A percentile compares a stretch with the other conserved stretches of the same genome.
These are phyloP conservation scores for Patella caerulea DNA, from an alignment of 2,888 invertebrate species.

Conservation along the genomic window DNA sequence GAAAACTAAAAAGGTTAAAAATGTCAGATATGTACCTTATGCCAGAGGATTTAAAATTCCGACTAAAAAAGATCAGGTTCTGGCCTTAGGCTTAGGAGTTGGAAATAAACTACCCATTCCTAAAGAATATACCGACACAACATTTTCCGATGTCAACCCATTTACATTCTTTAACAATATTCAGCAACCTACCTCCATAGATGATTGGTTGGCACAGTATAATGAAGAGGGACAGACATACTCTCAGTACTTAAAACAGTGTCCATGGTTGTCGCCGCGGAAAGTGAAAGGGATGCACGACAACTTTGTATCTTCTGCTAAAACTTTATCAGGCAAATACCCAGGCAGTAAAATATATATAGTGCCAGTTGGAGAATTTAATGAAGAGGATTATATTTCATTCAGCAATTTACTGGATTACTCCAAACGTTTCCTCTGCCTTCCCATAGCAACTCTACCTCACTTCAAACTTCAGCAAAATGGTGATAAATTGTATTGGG, in stretches of 20 bases:
- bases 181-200: slow-evolving; percentile 53
- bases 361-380: slow-evolving; percentile 61
- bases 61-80: slow-evolving; percentile 32
- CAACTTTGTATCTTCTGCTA: slow-evolving; percentile 49
- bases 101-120: slow-evolving; percentile 16
- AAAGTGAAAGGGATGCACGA: slow-evolving; percentile 56
- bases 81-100: slow-evolving; percentile 52
- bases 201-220: slow-evolving; percentile 69
- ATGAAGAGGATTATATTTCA: slow-evolving; percentile 37
- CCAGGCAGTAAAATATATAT: slow-evolving; percentile 64
- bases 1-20: not conserved
- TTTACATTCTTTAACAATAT: slow-evolving; percentile 50
- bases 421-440: slow-evolving; percentile 55
- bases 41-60: slow-evolving; percentile 57
- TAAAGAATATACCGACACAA: slow-evolving; percentile 21
- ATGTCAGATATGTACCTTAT: slow-evolving; percentile 45
- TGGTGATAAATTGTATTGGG: slow-evolving; percentile 48
- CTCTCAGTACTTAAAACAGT: slow-evolving; percentile 50
- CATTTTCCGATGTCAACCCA: not conserved
- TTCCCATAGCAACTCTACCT: slow-evolving; percentile 57
- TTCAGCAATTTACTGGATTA: slow-evolving; percentile 59
- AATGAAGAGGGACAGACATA: slow-evolving; percentile 65
- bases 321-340: slow-evolving; percentile 55
- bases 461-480: slow-evolving; percentile 48
- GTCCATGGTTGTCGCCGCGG: slow-evolving; percentile 63